Base-by-base conservation (phyloP, 2,797 vertebrate species). In the Sarcophilus harrisii region DNA sequence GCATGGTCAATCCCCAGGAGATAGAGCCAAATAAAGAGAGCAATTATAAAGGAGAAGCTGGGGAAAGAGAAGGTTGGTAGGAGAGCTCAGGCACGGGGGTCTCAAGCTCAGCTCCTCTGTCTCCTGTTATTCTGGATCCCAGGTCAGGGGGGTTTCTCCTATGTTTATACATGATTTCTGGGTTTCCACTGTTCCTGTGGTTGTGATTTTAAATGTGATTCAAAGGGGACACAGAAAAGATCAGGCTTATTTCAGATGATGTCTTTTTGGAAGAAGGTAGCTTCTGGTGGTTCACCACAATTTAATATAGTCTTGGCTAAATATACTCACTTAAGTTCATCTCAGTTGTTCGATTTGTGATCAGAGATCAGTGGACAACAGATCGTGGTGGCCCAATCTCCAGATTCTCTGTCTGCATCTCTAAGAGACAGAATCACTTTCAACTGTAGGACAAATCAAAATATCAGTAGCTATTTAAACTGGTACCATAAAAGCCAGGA, bases 331-430 rank as follows among this genome's bases (percentile, higher is more conserved):
- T 58, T 5, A 58, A 58, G 58, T 81, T 81, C n/a, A 81, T 32
- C 49, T 49, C 0, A 55, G 54, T 29, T 59, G 2, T 92, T 81
- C 29, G 58, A 29, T 94, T 45, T 57, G 29, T 24, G 27, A 14
- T 57, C 62, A 92, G 55, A 32, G 81, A 1, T 32, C 32, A 60
- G 0, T 21, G 73, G 57, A 54, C 2, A 3, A 57, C 52, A 94
- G 91, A 62, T 52, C 89, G 90, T 62, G 18, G 0, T 95, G 66
- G 54, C 91, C 87, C 96, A 96, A 90, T 81, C 52, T 73, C 96
- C 95, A 27, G 60, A 49, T 38, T 62, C 38, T 60, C 30, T 96
- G 30, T 8, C 93, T 24, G 58, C 92, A 57, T 93, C 45, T 3
- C 90, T 32, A 54, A 92, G 92, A 95, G 55, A 96, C 52, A 52